A percentile compares a stretch with the other conserved stretches of the same genome.
Evolutionary conservation across 2,888 invertebrate genomes (phyloP).

Genomic region (Ctenicera cuprea): DNA sequence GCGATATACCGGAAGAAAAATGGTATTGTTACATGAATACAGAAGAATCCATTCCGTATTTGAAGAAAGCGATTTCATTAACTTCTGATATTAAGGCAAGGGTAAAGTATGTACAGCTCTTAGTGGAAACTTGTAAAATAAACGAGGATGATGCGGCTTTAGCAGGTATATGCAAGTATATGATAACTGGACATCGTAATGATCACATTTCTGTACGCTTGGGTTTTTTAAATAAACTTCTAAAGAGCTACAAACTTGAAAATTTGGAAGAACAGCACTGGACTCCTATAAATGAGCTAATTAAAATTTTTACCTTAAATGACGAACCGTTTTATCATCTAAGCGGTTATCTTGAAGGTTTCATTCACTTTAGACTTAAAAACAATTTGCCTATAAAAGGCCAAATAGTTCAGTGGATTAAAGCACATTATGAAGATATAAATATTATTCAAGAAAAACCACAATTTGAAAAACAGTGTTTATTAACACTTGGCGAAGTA

Average conservation of each 20-base stretch:
- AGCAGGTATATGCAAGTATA: conserved; percentile 26
- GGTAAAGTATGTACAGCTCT: conserved; percentile 9
- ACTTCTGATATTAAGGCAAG: conserved; percentile 23
- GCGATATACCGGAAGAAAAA: conserved; percentile 1
- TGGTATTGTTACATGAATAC: conserved; percentile 28
- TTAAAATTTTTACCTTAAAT: conserved; percentile 9
- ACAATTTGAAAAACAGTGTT: conserved; percentile 33
- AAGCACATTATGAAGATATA: not conserved
- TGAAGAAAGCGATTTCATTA: conserved; percentile 26
- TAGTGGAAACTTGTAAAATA: conserved; percentile 45
- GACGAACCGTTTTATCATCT: conserved; percentile 3
- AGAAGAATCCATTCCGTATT: conserved; percentile 35
- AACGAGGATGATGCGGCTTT: conserved; percentile 29
- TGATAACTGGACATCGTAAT: conserved; percentile 28
- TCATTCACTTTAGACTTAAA: conserved; percentile 29
- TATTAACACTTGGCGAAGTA: conserved; percentile 28
- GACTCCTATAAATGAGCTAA: conserved; percentile 27
- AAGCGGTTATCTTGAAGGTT: conserved; percentile 12
- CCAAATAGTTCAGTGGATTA: conserved; percentile 15
- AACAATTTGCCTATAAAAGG: conserved; percentile 30
- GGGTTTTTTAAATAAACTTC: conserved; percentile 3
- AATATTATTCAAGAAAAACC: conserved; percentile 23
- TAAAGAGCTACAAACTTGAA: conserved; percentile 3
- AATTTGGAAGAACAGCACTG: conserved; percentile 34
- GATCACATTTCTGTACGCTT: conserved; percentile 21